Evolutionary conservation across 23 tunicate genomes (phyloP).

Genomic region (Styela clava): DNA sequence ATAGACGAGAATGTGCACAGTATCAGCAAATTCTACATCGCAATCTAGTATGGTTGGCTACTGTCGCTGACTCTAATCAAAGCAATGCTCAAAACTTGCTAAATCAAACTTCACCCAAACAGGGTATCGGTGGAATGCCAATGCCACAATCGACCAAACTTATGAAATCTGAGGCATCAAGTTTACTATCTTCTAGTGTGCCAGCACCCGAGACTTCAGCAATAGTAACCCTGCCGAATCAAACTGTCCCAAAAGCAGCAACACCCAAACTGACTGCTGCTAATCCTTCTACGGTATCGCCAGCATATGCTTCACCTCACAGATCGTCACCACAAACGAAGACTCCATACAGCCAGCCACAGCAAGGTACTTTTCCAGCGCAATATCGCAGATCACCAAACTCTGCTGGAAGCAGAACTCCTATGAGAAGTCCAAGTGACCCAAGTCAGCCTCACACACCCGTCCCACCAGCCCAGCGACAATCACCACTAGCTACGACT

Average conservation of each 20-base stretch:
- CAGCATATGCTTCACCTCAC: slow-evolving; percentile 20
- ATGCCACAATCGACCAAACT: not conserved
- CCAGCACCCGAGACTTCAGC: not conserved
- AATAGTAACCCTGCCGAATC: not conserved
- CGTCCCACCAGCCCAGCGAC: not conserved
- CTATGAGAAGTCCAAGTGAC: slow-evolving; percentile 15
- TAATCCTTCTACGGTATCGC: slow-evolving; percentile 1
- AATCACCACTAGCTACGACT: slow-evolving; percentile 7
- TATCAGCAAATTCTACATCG: slow-evolving; percentile 87
- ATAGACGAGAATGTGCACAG: slow-evolving; percentile 77
- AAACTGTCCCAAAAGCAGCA: not conserved
- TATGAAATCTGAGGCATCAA: not conserved
- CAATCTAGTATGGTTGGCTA: slow-evolving; percentile 93
- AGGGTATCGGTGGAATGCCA: not conserved
- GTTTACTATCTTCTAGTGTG: not conserved
- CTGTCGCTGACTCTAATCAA: slow-evolving; percentile 96
- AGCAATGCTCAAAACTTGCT: slow-evolving; percentile 12
- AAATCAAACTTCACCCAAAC: slow-evolving; percentile 9
- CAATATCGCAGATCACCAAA: slow-evolving; percentile 16
- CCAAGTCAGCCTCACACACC: not conserved
- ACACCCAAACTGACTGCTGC: slow-evolving; percentile 4
- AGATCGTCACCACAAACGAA: slow-evolving; percentile 19
- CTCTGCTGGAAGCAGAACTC: slow-evolving; percentile 18
- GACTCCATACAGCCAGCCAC: not conserved
- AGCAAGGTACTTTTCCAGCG: slow-evolving; percentile 1